Evolutionary conservation across 64 coral and sea anemone genomes (phyloP).

Genomic region (Trachythela sp.): DNA sequence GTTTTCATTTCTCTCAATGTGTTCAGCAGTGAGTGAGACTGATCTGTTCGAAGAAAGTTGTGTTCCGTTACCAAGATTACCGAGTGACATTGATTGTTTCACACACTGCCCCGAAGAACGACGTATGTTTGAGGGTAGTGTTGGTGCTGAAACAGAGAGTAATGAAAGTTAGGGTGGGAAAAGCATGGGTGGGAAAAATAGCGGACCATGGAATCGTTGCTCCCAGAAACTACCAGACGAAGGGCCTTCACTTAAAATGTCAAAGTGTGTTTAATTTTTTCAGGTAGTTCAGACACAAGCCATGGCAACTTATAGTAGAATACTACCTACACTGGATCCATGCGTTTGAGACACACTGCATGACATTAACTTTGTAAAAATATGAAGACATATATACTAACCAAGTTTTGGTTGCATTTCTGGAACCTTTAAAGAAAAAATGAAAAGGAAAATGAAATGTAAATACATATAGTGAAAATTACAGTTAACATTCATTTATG

Average conservation of each 20-base stretch:
- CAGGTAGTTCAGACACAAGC: no score
- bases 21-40: slow-evolving; percentile 63
- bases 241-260: no score
- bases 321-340: no score
- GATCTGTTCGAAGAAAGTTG: slow-evolving; percentile 51
- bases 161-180: neutral
- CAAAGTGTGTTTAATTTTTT: no score
- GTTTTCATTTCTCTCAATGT: slow-evolving; percentile 35
- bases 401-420: slow-evolving; percentile 11
- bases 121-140: neutral
- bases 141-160: neutral
- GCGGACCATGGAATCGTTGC: no score
- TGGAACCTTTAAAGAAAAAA: neutral
- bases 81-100: neutral
- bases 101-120: neutral
- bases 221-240: no score
- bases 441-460: neutral
- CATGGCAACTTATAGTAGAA: no score
- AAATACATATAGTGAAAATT: neutral
- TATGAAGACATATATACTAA: no score
- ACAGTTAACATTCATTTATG: no score
- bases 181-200: no score
- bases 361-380: no score
- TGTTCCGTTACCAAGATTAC: neutral
- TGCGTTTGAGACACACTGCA: no score